Percentiles rank a stretch among this genome's conserved stretches.
Conservation (phyloP, 1,140 invertebrate species). For the Trinorchestia longiramus region DNA sequence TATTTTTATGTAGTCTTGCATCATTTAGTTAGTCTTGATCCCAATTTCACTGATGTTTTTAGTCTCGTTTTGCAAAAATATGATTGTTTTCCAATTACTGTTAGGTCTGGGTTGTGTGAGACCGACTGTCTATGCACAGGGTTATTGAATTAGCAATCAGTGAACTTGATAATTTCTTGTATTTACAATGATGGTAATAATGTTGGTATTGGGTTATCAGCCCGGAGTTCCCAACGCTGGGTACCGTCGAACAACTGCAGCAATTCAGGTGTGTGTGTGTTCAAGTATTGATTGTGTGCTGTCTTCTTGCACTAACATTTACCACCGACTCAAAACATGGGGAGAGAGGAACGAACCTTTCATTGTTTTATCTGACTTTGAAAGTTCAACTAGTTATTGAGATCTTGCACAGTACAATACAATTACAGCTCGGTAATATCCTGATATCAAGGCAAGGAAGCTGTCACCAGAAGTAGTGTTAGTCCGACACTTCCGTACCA, state of each 20-base stretch:
- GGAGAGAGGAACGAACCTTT: background rate
- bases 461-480: no score
- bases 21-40: background rate
- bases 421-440: background rate
- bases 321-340: background rate
- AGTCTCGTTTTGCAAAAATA: no score
- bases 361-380: background rate
- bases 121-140: background rate
- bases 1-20: no score
- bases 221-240: conserved; percentile 11
- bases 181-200: background rate
- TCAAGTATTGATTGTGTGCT: background rate
- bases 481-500: no score
- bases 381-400: background rate
- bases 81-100: background rate
- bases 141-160: background rate
- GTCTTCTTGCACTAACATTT: background rate
- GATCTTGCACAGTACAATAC: background rate
- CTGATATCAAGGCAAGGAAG: background rate
- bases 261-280: conserved; percentile 20
- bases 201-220: background rate
- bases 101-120: background rate
- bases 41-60: no score
- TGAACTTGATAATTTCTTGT: background rate
- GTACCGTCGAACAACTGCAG: conserved; percentile 4